Evolutionary conservation across 2,797 vertebrate species (phyloP).

Genomic region (Pipistrellus nathusii): DNA sequence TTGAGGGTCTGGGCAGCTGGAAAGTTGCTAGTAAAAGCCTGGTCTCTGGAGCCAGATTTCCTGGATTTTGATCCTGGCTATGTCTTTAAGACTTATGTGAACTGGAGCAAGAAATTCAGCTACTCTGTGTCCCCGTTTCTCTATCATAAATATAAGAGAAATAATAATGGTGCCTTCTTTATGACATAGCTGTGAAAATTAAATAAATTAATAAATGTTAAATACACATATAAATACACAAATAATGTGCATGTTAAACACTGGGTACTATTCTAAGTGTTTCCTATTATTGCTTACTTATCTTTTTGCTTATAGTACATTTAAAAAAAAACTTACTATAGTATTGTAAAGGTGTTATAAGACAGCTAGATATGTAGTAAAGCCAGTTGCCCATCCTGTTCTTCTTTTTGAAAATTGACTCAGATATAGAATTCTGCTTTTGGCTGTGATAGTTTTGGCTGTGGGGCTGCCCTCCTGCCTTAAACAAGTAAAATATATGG

Average conservation of each 20-base stretch:
- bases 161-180: not conserved
- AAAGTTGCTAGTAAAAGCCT: not conserved
- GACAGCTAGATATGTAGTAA: not conserved
- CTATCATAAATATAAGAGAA: not conserved
- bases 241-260: not conserved
- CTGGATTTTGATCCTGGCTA: conserved; percentile 9
- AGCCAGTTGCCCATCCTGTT: not conserved
- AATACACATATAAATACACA: not conserved
- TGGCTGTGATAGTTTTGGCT: not conserved
- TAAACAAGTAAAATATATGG: not conserved
- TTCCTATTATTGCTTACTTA: not conserved
- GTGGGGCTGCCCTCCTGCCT: not conserved
- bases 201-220: not conserved
- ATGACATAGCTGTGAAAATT: not conserved
- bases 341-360: not conserved
- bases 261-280: not conserved
- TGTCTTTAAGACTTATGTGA: not conserved
- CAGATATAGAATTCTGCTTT: not conserved
- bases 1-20: not conserved
- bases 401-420: not conserved
- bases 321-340: not conserved
- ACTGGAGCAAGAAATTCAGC: not conserved
- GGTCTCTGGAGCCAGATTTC: not conserved
- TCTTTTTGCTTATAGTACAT: not conserved
- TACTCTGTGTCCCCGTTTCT: not conserved